Conservation (phyloP, 2,113 vertebrate genomes). For the Cynoglossus semilaevis region DNA sequence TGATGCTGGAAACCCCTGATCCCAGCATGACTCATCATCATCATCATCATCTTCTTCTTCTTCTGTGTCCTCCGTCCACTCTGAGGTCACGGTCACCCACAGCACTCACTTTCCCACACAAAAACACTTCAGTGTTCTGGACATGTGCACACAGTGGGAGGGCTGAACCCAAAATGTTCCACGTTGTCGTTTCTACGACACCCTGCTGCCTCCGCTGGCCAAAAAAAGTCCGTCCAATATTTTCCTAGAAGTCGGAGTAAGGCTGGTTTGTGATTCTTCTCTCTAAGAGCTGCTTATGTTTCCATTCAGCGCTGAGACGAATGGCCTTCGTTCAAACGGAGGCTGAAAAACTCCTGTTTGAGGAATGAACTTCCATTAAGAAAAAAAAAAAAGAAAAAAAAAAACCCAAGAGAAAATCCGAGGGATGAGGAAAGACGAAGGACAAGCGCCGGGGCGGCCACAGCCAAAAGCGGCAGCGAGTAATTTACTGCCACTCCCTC, state of each 20-base stretch:
- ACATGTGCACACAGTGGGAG: neutral
- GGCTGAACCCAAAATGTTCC: neutral
- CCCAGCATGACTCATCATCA: no score
- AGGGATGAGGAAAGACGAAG: conserved; percentile 18
- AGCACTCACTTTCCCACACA: conserved; percentile 13
- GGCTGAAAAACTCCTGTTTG: conserved; percentile 33
- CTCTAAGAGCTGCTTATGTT: conserved; percentile 31
- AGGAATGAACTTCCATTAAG: conserved; percentile 28
- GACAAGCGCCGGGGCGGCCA: conserved; percentile 21
- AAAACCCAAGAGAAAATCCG: neutral
- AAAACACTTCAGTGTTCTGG: neutral
- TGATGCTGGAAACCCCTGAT: no score
- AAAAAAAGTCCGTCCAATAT: neutral
- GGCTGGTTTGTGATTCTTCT: conserved; percentile 3
- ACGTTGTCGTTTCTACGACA: neutral
- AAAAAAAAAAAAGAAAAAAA: conserved; percentile 18
- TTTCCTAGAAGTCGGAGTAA: conserved; percentile 28
- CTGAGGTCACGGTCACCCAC: conserved; percentile 24
- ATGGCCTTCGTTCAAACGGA: conserved; percentile 22
- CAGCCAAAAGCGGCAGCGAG: conserved; percentile 56
- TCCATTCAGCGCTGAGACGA: conserved; percentile 46
- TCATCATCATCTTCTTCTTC: no score
- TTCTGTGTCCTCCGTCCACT: conserved; percentile 11
- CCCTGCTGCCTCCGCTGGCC: neutral
- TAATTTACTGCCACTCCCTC: conserved; percentile 52